These are phyloP conservation scores for Drosophila antonietae DNA, from an alignment of 2,888 invertebrate genomes.

Conservation along the genomic window DNA sequence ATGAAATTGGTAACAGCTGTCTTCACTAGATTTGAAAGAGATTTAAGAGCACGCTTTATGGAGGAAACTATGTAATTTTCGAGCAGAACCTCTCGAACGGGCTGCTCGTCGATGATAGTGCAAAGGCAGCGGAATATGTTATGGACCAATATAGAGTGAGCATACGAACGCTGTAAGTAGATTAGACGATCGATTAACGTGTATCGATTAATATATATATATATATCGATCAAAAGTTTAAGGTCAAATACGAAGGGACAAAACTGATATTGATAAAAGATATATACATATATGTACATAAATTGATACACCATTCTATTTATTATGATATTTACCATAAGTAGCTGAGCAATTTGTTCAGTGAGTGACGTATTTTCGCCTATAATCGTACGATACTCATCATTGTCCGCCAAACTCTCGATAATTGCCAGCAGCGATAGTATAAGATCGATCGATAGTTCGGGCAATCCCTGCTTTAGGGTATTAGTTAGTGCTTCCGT, in stretches of 20 bases:
- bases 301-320: too few species aligned
- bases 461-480: slow-evolving; percentile 59
- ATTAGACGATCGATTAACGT: neutral
- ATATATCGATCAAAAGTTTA: too few species aligned
- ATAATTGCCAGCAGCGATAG: slow-evolving; percentile 67
- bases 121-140: slow-evolving; percentile 81
- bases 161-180: slow-evolving; percentile 54
- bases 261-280: too few species aligned
- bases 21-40: slow-evolving; percentile 76
- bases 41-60: slow-evolving; percentile 75
- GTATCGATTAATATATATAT: neutral
- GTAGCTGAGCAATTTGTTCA: slow-evolving; percentile 61
- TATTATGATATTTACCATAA: slow-evolving; percentile 62
- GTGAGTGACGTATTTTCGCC: slow-evolving; percentile 44
- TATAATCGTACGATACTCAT: slow-evolving; percentile 62
- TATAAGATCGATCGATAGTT: slow-evolving; percentile 72
- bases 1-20: slow-evolving; percentile 81
- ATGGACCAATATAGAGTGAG: slow-evolving; percentile 73
- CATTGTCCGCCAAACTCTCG: slow-evolving; percentile 72
- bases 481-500: slow-evolving; percentile 42
- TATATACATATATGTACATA: too few species aligned
- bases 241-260: too few species aligned
- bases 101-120: slow-evolving; percentile 71
- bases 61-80: slow-evolving; percentile 63
- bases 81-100: slow-evolving; percentile 61